These are phyloP conservation scores for Drosophila insularis DNA, from an alignment of 1,140 invertebrate species.

Conservation along the genomic window DNA sequence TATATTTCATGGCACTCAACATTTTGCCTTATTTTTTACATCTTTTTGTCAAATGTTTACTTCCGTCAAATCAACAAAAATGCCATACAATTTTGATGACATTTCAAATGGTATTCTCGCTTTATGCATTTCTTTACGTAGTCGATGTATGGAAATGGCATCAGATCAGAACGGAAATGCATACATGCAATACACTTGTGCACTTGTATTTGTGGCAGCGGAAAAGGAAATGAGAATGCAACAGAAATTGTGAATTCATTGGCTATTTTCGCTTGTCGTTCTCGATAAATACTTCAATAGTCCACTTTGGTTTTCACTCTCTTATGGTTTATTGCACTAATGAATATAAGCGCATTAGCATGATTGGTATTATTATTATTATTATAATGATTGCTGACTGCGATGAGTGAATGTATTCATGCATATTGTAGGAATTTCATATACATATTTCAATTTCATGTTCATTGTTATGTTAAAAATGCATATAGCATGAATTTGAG, in stretches of 20 bases:
- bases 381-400: constrained; percentile 13
- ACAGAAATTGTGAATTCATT: constrained; percentile 37
- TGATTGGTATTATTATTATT: constrained; percentile 22
- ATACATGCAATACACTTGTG: neutral
- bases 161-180: constrained; percentile 64
- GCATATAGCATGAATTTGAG: constrained; percentile 3
- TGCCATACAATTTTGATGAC: constrained; percentile 71
- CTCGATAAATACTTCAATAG: constrained; percentile 4
- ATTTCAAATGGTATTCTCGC: constrained; percentile 47
- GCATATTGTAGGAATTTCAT: neutral
- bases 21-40: neutral
- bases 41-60: constrained; percentile 62
- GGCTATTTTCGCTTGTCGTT: neutral
- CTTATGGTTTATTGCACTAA: constrained; percentile 13
- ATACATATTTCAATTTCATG: constrained; percentile 26
- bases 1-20: constrained; percentile 43
- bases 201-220: constrained; percentile 50
- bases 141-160: constrained; percentile 29
- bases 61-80: constrained; percentile 76
- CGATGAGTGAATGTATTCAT: constrained; percentile 3
- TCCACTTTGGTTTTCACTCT: constrained; percentile 16
- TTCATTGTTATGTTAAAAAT: constrained; percentile 14
- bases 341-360: constrained; percentile 32
- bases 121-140: constrained; percentile 31
- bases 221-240: constrained; percentile 54